These are phyloP conservation scores for Dryobates pubescens DNA, from an alignment of 2,797 vertebrate species.

Conservation along the genomic window DNA sequence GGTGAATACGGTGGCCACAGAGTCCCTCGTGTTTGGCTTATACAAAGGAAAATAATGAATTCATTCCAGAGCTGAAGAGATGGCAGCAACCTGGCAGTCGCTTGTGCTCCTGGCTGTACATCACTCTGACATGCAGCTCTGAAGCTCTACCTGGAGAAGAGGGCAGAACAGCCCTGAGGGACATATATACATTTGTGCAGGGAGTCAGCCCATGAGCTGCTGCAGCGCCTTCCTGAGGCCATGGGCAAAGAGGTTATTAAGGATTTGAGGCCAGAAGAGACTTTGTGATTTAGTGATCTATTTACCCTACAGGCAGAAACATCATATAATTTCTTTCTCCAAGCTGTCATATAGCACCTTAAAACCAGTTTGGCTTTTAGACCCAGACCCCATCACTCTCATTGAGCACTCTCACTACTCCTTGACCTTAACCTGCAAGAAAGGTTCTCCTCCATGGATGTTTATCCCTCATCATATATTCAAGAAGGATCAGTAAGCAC, in stretches of 20 bases:
- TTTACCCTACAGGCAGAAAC: neutral
- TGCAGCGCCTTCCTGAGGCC: neutral
- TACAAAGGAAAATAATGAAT: constrained; percentile 5
- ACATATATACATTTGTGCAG: fast-evolving
- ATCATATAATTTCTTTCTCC: neutral
- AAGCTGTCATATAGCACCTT: neutral
- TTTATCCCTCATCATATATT: neutral
- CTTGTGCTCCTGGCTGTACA: neutral
- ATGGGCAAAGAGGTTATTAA: neutral
- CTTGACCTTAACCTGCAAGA: neutral
- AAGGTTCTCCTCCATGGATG: neutral
- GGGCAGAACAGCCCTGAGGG: neutral
- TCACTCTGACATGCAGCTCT: neutral
- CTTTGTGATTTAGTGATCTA: neutral
- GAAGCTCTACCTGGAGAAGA: neutral
- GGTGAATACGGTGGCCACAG: neutral
- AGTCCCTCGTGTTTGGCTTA: neutral
- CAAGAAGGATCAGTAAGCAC: neutral
- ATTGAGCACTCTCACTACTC: neutral
- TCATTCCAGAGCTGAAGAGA: neutral
- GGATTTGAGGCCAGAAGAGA: neutral
- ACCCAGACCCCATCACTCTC: neutral
- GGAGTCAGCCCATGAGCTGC: neutral
- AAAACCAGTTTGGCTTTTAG: neutral
- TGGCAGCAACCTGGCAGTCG: neutral